Conservation (phyloP, 2,113 vertebrate genomes). For the Callorhinus ursinus region DNA sequence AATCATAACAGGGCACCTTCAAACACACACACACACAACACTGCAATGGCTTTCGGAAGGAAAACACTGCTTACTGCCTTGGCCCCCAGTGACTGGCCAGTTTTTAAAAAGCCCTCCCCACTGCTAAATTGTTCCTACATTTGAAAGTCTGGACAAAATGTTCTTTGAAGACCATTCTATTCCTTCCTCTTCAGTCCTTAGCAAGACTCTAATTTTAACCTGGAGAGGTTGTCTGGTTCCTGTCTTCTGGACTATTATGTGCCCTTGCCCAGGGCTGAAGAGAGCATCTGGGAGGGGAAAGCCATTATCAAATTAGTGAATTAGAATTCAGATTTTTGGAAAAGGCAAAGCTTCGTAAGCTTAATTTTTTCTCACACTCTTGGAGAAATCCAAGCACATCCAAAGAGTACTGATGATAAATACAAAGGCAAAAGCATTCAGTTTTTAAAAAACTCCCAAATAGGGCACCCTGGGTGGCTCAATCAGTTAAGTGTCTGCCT, state of each 20-base stretch:
- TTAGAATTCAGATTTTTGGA: not conserved
- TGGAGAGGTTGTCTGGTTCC: conserved; percentile 25
- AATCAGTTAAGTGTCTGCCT: not conserved
- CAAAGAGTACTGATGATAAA: not conserved
- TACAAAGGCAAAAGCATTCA: not conserved
- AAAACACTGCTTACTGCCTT: not conserved
- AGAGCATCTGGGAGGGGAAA: not conserved
- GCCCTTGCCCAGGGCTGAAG: not conserved
- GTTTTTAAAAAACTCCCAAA: not conserved
- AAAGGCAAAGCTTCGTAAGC: not conserved
- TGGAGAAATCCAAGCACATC: conserved; percentile 9
- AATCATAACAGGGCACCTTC: not conserved
- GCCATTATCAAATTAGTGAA: not conserved
- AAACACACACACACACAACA: not conserved
- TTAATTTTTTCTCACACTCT: conserved; percentile 36
- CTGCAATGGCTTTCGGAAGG: not conserved
- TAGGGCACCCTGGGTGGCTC: not conserved
- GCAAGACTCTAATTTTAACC: not conserved
- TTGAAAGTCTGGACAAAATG: not conserved
- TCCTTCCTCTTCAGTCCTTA: not conserved
- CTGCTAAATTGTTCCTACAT: not conserved
- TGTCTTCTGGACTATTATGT: not conserved
- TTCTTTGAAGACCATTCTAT: not conserved
- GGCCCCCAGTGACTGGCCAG: not conserved
- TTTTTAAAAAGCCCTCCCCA: not conserved